phyloP scores from a whole-genome alignment of 2,113 vertebrate genomes.

The Chaetodon trifascialis region DNA sequence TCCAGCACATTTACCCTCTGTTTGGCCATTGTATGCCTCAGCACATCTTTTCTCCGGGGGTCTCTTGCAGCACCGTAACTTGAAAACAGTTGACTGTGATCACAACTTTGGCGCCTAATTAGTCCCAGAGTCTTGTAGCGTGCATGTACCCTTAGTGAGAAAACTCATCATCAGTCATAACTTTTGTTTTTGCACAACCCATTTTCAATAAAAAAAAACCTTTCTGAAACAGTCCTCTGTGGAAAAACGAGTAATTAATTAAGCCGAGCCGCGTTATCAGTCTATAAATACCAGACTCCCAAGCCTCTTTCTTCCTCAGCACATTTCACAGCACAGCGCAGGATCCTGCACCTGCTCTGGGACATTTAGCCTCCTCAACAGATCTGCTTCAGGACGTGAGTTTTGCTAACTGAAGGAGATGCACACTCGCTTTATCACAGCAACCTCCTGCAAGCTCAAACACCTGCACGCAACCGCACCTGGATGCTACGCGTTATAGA shows the following conservation, averaged over 20 bases:
- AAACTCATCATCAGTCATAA: slow-evolving; percentile 62
- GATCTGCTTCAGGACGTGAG: slow-evolving; percentile 23
- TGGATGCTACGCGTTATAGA: neutral
- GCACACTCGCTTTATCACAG: neutral
- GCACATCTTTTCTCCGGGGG: slow-evolving; percentile 11
- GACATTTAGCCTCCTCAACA: slow-evolving; percentile 51
- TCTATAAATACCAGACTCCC: slow-evolving; percentile 62
- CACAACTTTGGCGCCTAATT: slow-evolving; percentile 62
- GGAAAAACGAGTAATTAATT: slow-evolving; percentile 69
- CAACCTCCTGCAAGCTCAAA: neutral
- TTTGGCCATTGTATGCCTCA: slow-evolving; percentile 4
- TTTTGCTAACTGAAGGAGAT: slow-evolving; percentile 23
- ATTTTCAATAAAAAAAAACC: slow-evolving; percentile 72
- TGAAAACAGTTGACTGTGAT: slow-evolving; percentile 45
- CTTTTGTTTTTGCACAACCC: slow-evolving; percentile 72
- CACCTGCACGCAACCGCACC: neutral
- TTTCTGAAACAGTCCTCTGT: slow-evolving; percentile 56
- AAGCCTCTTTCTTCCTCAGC: slow-evolving; percentile 16
- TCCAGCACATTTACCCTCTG: slow-evolving; percentile 6
- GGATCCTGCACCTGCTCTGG: slow-evolving; percentile 35
- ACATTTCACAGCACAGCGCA: slow-evolving; percentile 21
- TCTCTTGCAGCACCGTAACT: neutral
- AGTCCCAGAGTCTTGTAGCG: slow-evolving; percentile 59
- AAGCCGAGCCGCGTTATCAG: slow-evolving; percentile 35
- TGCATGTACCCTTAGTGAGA: slow-evolving; percentile 55